These are phyloP conservation scores for Oceanodroma leucorhoa DNA, from an alignment of 2,797 vertebrate genomes.

Conservation along the genomic window DNA sequence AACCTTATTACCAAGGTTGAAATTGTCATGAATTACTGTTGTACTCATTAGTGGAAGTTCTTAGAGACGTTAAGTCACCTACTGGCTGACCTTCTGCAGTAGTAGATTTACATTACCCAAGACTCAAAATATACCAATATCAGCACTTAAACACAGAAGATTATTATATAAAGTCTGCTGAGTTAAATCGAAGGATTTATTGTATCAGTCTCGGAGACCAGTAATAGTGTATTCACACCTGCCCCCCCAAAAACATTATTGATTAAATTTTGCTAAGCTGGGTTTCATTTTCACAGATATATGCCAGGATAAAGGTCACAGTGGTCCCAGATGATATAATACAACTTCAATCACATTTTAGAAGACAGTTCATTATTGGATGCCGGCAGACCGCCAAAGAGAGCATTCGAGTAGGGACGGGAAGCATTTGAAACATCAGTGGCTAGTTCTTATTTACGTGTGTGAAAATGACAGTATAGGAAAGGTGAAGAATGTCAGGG, in stretches of 20 bases:
- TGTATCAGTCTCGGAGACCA: background rate
- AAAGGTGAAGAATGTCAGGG: background rate
- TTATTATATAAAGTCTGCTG: background rate
- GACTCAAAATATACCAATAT: background rate
- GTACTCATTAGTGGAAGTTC: slow-evolving; percentile 32
- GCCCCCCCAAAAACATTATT: background rate
- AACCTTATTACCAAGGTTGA: slow-evolving; percentile 19
- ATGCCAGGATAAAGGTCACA: background rate
- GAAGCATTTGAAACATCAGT: background rate
- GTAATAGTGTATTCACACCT: background rate
- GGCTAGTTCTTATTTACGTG: background rate
- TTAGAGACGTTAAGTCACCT: slow-evolving; percentile 43
- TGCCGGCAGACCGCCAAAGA: background rate
- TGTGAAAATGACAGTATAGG: background rate
- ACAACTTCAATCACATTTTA: background rate
- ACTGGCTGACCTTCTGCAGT: slow-evolving; percentile 24
- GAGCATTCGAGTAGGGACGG: background rate
- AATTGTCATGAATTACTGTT: slow-evolving; percentile 43
- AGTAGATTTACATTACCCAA: slow-evolving; percentile 14
- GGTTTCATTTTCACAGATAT: background rate
- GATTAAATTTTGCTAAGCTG: background rate
- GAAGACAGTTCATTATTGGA: background rate
- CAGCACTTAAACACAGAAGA: background rate
- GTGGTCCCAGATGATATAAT: background rate
- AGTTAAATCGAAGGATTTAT: background rate